Base-by-base conservation (phyloP, 2,888 invertebrate genomes). In the Antheraea yamamai region DNA sequence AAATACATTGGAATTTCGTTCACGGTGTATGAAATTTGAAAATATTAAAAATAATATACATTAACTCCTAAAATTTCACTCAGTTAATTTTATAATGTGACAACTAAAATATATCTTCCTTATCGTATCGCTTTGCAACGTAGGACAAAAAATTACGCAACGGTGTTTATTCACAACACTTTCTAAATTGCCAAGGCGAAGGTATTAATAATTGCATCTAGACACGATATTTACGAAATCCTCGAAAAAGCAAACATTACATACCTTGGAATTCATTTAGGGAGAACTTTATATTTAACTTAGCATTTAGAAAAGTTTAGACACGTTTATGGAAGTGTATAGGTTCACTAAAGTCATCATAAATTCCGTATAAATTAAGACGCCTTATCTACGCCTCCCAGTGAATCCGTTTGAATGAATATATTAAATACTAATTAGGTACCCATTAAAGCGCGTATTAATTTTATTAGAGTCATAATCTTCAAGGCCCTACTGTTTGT, bases 401-500 rank as follows among this genome's bases (percentile, higher is more conserved):
- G 18, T 47, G 26, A 72, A 72, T 26, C 23, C 18, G 26, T 52
- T 35, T 52, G 14, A 55, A n/a, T 61, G 23, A 61, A 61, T 61
- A 61, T 23, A 23, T n/a, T 72, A 30, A 55, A 72, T 35, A 55
- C 20, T 52, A 55, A 73, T 58, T 58, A 72, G 55, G 12, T 47
- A 20, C 8, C 23, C 26, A 26, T 23, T 52, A 73, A 12, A 30
- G 20, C 30, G 26, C 23, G 64, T 58, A 14, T 26, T 23, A 14
- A 14, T 26, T 26, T 30, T 4, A 66, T 66, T 66, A 14, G 30
- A 30, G 23, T 61, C 2, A 61, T 61, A 23, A 58, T 8, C 18
- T 23, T 61, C 23, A 23, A 61, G 1, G 23, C 7, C 61, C 30
- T 66, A 66, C 47, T 47, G 47, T 23, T 68, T 61, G 47, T 93